Evolutionary conservation across 1,140 invertebrate genomes (phyloP).

Genomic region (Stegodyphus mimosarum): DNA sequence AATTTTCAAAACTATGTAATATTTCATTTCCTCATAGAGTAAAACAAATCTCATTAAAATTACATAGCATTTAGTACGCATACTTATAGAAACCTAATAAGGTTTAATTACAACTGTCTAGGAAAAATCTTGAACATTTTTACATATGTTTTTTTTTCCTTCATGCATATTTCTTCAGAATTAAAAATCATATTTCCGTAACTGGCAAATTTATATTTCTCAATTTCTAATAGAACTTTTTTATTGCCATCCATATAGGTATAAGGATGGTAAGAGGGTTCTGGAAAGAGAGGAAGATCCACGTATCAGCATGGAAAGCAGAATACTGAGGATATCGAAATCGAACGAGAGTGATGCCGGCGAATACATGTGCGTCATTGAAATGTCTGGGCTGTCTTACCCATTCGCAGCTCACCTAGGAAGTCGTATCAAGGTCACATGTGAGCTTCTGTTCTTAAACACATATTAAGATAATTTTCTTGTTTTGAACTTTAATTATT

Average conservation of each 20-base stretch:
- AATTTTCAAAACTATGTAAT: too few relatives aligned
- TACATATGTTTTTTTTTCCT: too few relatives aligned
- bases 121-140: too few relatives aligned
- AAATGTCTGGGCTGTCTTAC: conserved; percentile 20
- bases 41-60: too few relatives aligned
- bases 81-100: too few relatives aligned
- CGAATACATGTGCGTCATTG: conserved; percentile 53
- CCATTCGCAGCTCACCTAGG: conserved; percentile 41
- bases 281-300: neutral
- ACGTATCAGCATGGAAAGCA: conserved; percentile 8
- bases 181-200: neutral
- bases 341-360: conserved; percentile 24
- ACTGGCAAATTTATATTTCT: neutral
- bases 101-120: too few relatives aligned
- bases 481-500: too few relatives aligned
- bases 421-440: conserved; percentile 38
- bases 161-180: too few relatives aligned
- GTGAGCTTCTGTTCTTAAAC: conserved; percentile 14
- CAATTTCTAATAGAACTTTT: neutral
- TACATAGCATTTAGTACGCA: too few relatives aligned
- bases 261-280: conserved; percentile 40
- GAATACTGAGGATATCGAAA: neutral
- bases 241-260: conserved; percentile 12
- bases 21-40: too few relatives aligned
- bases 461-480: neutral